Evolutionary conservation across 2,113 vertebrate species (phyloP).

Genomic region (Heterotilapia buettikoferi): DNA sequence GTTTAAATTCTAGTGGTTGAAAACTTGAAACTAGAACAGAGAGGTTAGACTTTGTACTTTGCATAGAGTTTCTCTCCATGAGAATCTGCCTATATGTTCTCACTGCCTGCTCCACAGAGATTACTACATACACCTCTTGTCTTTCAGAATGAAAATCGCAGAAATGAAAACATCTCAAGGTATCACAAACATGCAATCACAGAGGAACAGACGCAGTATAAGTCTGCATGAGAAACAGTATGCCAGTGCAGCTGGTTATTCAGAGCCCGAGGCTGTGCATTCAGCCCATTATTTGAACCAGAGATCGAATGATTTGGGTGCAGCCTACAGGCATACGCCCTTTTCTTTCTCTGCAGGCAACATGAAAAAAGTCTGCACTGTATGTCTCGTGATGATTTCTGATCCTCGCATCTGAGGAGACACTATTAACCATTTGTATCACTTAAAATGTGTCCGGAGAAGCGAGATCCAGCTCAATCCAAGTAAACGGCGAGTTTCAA

Average conservation of each 20-base stretch:
- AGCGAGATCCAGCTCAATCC: neutral
- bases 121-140: constrained; percentile 84
- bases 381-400: neutral
- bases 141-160: constrained; percentile 98
- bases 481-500: neutral
- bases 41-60: neutral
- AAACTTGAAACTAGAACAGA: neutral
- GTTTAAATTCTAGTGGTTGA: neutral
- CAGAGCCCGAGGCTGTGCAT: neutral
- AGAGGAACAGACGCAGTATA: neutral
- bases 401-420: neutral
- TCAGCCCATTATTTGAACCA: neutral
- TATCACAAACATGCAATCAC: constrained; percentile 61
- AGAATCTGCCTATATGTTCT: constrained; percentile 28
- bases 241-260: neutral
- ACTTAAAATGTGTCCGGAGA: neutral
- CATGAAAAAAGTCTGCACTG: neutral
- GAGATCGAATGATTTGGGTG: neutral
- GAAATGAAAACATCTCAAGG: constrained; percentile 87
- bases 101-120: constrained; percentile 49
- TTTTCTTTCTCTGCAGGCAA: neutral
- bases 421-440: neutral
- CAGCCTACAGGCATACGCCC: neutral
- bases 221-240: neutral
- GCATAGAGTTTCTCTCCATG: neutral